Evolutionary conservation across 2,797 vertebrate genomes (phyloP).

Genomic region (Dallia pectoralis): DNA sequence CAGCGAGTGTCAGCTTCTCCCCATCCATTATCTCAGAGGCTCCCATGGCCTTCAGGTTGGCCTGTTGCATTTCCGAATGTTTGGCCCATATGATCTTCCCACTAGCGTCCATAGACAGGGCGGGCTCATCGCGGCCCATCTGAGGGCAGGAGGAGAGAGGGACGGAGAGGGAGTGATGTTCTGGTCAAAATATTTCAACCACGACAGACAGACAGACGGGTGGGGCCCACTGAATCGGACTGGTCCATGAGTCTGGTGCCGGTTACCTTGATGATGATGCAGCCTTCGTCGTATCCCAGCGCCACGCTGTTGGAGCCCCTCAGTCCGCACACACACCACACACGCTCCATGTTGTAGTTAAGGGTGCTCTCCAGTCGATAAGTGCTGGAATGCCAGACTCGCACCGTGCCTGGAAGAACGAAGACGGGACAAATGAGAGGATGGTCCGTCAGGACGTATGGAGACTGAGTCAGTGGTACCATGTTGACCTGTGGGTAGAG

Average conservation of each 20-base stretch:
- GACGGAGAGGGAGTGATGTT: neutral
- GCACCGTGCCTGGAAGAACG: conserved; percentile 79
- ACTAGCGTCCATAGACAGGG: conserved; percentile 94
- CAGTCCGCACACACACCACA: conserved; percentile 90
- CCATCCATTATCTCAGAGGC: conserved; percentile 89
- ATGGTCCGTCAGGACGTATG: no score
- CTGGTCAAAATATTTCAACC: neutral
- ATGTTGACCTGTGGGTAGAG: neutral
- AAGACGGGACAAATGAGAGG: no score
- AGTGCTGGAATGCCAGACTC: conserved; percentile 94
- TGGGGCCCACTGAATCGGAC: neutral
- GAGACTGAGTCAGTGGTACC: no score
- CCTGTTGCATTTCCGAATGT: conserved; percentile 92
- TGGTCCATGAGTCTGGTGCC: neutral
- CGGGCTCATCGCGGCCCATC: conserved; percentile 92
- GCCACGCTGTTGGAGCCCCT: conserved; percentile 91
- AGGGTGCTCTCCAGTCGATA: conserved; percentile 91
- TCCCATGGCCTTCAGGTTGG: conserved; percentile 93
- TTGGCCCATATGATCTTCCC: conserved; percentile 96
- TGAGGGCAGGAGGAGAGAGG: conserved; percentile 47
- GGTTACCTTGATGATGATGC: conserved; percentile 93
- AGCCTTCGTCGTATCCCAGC: conserved; percentile 91
- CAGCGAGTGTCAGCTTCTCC: conserved; percentile 85
- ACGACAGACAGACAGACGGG: neutral
- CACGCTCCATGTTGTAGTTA: conserved; percentile 93